Conservation (phyloP, 2,888 invertebrate species). For the Sarcophaga subvicina region DNA sequence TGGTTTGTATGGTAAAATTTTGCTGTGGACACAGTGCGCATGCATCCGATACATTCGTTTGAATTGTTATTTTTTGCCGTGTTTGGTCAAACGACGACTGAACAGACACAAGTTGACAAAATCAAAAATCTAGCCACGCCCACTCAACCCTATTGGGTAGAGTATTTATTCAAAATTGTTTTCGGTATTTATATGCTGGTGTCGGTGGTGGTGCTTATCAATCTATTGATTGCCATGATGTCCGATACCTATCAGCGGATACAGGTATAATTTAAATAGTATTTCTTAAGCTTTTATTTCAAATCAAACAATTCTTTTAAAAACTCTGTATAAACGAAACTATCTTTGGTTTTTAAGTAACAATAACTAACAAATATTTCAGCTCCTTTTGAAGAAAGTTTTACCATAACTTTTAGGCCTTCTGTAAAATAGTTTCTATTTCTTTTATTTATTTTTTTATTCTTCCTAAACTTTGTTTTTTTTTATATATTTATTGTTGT, state of each 20-base stretch:
- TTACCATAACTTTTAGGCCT: neutral
- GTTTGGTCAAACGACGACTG: constrained; percentile 95
- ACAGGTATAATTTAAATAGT: constrained; percentile 85
- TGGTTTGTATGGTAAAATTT: constrained; percentile 70
- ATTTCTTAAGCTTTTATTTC: constrained; percentile 12
- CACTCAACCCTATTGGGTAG: constrained; percentile 91
- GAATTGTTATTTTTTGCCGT: constrained; percentile 99
- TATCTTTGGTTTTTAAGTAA: constrained; percentile 31
- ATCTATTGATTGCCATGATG: constrained; percentile 99
- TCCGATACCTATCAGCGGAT: constrained; percentile 99
- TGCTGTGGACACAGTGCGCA: constrained; percentile 86
- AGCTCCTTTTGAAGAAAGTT: constrained; percentile 19
- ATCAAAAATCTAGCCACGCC: constrained; percentile 82
- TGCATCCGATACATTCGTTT: constrained; percentile 95
- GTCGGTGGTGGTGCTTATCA: constrained; percentile 99
- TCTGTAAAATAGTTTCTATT: neutral
- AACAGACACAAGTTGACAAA: constrained; percentile 88
- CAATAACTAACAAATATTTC: constrained; percentile 25
- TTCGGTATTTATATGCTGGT: constrained; percentile 99
- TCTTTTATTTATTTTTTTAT: constrained; percentile 27
- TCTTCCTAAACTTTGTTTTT: constrained; percentile 13
- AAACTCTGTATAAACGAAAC: neutral
- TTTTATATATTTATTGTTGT: too few relatives aligned
- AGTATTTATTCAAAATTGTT: constrained; percentile 92
- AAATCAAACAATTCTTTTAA: neutral